phyloP scores from a whole-genome alignment of 2,113 vertebrate species.

The Potamarius usumacintae region DNA sequence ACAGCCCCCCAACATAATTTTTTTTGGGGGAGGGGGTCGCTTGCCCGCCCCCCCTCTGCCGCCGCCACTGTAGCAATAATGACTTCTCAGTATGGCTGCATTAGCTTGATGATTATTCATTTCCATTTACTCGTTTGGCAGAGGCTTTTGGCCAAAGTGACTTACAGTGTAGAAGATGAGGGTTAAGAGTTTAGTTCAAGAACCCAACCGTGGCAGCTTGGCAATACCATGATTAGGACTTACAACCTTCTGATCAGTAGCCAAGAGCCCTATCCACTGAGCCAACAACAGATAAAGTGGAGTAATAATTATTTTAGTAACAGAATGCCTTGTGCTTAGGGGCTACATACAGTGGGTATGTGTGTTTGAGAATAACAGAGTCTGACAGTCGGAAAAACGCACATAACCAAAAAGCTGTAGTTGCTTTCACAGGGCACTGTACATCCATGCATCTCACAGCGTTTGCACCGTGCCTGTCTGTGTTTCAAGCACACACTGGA shows the following conservation, averaged over 20 bases:
- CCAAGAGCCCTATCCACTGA: background rate
- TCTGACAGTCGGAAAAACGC: slow-evolving; percentile 41
- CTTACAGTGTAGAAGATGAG: background rate
- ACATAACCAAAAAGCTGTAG: slow-evolving; percentile 40
- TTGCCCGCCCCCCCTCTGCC: no score
- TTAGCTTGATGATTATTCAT: background rate
- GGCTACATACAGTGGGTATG: slow-evolving; percentile 20
- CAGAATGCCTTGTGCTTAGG: background rate
- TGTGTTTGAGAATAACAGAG: slow-evolving; percentile 41
- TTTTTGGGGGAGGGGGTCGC: no score
- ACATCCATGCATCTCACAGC: slow-evolving; percentile 16
- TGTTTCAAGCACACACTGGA: slow-evolving; percentile 3
- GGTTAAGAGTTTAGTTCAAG: background rate
- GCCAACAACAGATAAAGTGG: background rate
- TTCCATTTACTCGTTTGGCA: background rate
- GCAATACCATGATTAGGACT: background rate
- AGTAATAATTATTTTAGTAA: background rate
- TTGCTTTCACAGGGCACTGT: slow-evolving; percentile 34
- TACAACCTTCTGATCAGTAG: background rate
- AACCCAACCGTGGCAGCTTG: background rate
- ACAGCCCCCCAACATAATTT: no score
- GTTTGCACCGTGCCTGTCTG: slow-evolving; percentile 37
- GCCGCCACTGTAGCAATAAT: background rate
- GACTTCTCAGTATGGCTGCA: background rate
- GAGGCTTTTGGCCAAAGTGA: background rate